These are phyloP conservation scores for Oncorhynchus kisutch DNA, from an alignment of 2,113 vertebrate genomes.

Conservation along the genomic window DNA sequence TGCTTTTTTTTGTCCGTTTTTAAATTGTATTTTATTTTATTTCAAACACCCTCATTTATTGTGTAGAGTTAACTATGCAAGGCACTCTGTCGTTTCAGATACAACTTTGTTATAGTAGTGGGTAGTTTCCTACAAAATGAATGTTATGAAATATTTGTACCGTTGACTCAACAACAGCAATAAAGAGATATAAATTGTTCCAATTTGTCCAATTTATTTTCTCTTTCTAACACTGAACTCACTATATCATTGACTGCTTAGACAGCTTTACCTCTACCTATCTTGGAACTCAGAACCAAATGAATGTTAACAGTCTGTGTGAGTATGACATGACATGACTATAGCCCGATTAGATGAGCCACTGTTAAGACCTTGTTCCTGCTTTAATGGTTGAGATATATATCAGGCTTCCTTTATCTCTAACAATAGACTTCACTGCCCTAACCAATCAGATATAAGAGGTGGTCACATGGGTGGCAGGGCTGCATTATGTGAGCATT, in stretches of 20 bases:
- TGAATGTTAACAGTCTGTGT: no score
- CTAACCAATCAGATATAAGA: conserved; percentile 50
- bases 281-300: not conserved
- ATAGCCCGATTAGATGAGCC: not conserved
- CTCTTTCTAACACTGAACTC: not conserved
- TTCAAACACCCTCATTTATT: conserved; percentile 68
- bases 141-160: conserved; percentile 79
- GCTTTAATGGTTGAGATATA: not conserved
- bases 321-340: no score
- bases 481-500: conserved; percentile 58
- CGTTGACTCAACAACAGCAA: conserved; percentile 88
- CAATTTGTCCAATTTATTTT: conserved; percentile 19
- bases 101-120: conserved; percentile 78
- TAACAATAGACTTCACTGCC: conserved; percentile 65
- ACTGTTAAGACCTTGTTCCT: not conserved
- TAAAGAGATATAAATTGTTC: conserved; percentile 82
- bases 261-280: not conserved
- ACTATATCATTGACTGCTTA: not conserved
- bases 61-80: conserved; percentile 72
- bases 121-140: conserved; percentile 78
- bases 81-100: conserved; percentile 72
- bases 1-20: conserved; percentile 45
- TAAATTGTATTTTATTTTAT: conserved; percentile 66
- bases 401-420: conserved; percentile 35
- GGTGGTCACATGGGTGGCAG: conserved; percentile 49